Conservation (phyloP, 2,888 invertebrate genomes). For the Eugnorisma glareosa region DNA sequence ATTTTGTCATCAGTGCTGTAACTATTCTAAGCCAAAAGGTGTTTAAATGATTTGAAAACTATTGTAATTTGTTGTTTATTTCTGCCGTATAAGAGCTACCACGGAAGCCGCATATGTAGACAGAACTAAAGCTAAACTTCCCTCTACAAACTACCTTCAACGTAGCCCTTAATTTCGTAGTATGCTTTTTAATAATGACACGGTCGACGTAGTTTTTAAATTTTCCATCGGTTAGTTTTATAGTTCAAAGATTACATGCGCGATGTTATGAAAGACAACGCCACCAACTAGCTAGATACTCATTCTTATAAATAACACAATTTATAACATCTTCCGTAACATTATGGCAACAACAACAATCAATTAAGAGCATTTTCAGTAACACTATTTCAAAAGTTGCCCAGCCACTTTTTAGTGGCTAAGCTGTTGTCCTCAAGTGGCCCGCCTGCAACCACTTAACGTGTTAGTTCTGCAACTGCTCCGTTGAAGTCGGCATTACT, state of each 20-base stretch:
- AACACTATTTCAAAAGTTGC: too few species aligned
- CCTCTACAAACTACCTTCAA: too few species aligned
- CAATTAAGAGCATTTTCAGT: neutral
- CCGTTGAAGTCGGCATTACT: constrained; percentile 58
- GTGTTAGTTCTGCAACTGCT: constrained; percentile 46
- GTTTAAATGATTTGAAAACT: neutral
- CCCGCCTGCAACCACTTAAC: constrained; percentile 10
- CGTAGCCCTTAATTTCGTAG: neutral
- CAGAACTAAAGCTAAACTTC: neutral
- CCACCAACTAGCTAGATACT: neutral
- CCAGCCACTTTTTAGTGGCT: neutral
- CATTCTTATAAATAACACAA: neutral
- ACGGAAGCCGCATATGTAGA: neutral
- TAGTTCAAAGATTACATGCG: neutral
- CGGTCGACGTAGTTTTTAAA: neutral
- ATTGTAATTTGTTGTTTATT: neutral
- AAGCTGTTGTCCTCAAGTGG: neutral
- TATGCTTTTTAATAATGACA: neutral
- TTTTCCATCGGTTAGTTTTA: neutral
- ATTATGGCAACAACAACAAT: neutral
- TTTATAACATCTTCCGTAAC: neutral
- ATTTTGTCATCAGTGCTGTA: neutral
- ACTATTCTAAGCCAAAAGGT: neutral
- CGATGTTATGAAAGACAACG: neutral
- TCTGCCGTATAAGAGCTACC: neutral